These are phyloP conservation scores for Rhingia rostrata DNA, from an alignment of 2,888 invertebrate species.

Conservation along the genomic window DNA sequence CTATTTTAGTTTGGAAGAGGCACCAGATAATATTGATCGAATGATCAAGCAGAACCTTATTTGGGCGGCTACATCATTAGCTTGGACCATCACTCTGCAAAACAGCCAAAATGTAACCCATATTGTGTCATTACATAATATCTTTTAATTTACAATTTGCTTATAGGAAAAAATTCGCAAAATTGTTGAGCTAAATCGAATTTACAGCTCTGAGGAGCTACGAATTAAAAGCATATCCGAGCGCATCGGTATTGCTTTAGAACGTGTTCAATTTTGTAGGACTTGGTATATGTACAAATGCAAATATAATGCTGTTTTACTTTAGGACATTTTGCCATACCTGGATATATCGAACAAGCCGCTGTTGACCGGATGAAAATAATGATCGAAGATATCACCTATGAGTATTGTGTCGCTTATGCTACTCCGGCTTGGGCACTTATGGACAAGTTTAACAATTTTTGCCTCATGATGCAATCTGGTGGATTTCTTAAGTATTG, in stretches of 20 bases:
- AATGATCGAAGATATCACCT: slow-evolving; percentile 88
- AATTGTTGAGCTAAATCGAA: slow-evolving; percentile 83
- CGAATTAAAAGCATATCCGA: slow-evolving; percentile 81
- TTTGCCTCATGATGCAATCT: slow-evolving; percentile 85
- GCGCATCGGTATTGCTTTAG: slow-evolving; percentile 86
- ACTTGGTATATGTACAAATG: slow-evolving; percentile 41
- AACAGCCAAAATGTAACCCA: slow-evolving; percentile 84
- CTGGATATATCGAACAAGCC: slow-evolving; percentile 86
- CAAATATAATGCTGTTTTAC: neutral
- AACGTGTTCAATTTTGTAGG: slow-evolving; percentile 87
- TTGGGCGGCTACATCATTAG: slow-evolving; percentile 76
- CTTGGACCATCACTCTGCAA: slow-evolving; percentile 86
- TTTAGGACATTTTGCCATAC: slow-evolving; percentile 87
- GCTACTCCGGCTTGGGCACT: slow-evolving; percentile 86
- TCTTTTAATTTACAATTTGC: neutral
- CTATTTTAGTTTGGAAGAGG: slow-evolving; percentile 32
- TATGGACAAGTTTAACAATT: slow-evolving; percentile 84
- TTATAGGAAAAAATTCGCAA: slow-evolving; percentile 77
- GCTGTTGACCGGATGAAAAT: slow-evolving; percentile 85
- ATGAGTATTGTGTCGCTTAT: slow-evolving; percentile 86
- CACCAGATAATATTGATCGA: slow-evolving; percentile 29
- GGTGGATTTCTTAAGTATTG: slow-evolving; percentile 86
- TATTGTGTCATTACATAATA: neutral
- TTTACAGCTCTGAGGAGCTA: slow-evolving; percentile 79
- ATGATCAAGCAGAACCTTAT: slow-evolving; percentile 29